Evolutionary conservation across 2,797 vertebrate species (phyloP).

Genomic region (Podargus strigoides): DNA sequence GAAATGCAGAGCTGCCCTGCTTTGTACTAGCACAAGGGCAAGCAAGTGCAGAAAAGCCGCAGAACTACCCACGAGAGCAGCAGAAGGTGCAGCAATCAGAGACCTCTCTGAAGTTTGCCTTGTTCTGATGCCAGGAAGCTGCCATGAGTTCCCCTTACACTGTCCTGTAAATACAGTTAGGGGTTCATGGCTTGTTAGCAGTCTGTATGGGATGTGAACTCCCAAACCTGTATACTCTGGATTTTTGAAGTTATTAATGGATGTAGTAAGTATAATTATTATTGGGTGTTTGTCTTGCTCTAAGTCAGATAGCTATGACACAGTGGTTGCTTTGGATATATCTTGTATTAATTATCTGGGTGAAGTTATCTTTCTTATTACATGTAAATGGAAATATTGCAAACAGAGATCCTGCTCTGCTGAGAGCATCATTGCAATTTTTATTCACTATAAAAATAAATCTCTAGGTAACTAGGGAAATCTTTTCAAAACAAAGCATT

Average conservation of each 20-base stretch:
- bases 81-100: not conserved
- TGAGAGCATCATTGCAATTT: not conserved
- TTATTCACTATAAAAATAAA: not conserved
- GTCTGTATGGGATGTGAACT: accelerated
- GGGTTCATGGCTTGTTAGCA: not conserved
- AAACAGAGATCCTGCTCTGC: not conserved
- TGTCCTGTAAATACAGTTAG: accelerated
- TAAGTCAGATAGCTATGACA: not conserved
- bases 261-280: not conserved
- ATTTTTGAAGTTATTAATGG: not conserved
- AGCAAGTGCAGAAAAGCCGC: not conserved
- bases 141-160: not conserved
- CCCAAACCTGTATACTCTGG: accelerated
- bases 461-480: not conserved
- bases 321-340: not conserved
- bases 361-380: not conserved
- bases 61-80: not conserved
- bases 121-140: not conserved
- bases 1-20: not conserved
- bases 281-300: not conserved
- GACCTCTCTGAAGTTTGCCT: not conserved
- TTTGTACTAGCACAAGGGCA: not conserved
- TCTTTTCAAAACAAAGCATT: not conserved
- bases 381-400: not conserved
- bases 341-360: not conserved